Conservation (phyloP, 2,888 invertebrate species). For the Sceliomorpha sp. region DNA sequence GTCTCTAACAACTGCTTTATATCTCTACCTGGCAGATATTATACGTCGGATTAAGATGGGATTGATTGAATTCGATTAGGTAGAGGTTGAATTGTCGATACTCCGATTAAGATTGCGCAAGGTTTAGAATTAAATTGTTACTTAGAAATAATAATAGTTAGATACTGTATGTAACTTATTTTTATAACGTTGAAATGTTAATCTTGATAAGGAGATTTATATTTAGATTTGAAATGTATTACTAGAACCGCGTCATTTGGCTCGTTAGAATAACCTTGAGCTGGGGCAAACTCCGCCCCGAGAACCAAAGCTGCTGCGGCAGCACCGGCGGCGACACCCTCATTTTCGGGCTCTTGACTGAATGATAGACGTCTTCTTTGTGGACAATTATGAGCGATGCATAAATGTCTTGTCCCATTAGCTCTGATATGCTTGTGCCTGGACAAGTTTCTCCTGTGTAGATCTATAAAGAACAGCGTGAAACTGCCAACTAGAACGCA, state of each 20-base stretch:
- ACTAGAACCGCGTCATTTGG: too few species aligned
- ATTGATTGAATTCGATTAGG: too few species aligned
- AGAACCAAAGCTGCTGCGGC: conserved; percentile 83
- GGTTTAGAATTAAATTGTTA: not conserved
- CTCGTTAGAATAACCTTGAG: conserved; percentile 70
- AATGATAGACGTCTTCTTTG: conserved; percentile 83
- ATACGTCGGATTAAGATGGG: too few species aligned
- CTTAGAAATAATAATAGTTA: not conserved
- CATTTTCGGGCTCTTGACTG: conserved; percentile 83
- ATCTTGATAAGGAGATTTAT: too few species aligned
- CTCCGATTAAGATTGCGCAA: too few species aligned
- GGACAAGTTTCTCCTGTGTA: conserved; percentile 87
- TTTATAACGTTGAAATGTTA: too few species aligned
- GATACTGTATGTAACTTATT: too few species aligned
- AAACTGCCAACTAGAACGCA: conserved; percentile 89
- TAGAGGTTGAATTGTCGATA: too few species aligned
- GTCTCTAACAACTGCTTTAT: too few species aligned
- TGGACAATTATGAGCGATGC: conserved; percentile 83
- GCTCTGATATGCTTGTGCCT: conserved; percentile 86
- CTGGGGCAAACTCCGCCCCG: conserved; percentile 81
- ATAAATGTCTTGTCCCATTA: conserved; percentile 83
- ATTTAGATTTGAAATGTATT: too few species aligned
- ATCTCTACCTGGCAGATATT: too few species aligned
- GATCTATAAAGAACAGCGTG: conserved; percentile 90
- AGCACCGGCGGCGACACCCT: conserved; percentile 82